Conservation (phyloP, 2,113 vertebrate genomes). For the Aspiorhynchus laticeps region DNA sequence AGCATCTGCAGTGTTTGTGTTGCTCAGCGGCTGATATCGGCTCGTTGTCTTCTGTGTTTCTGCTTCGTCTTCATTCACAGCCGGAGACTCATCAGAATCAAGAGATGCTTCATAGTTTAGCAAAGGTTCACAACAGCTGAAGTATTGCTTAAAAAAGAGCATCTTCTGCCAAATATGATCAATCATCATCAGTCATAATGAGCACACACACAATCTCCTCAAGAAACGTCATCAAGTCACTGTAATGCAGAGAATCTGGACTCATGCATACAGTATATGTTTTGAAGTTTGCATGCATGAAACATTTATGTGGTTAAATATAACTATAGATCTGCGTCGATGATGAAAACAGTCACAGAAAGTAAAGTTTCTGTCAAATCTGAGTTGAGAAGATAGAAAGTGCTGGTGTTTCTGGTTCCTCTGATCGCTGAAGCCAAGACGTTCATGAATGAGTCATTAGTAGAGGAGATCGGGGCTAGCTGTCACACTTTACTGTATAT, state of each 20-base stretch:
- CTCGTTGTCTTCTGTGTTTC: not conserved
- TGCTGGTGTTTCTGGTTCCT: too few species aligned
- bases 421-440: too few species aligned
- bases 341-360: too few species aligned
- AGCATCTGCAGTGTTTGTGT: conserved; percentile 38
- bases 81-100: not conserved
- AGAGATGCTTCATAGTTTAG: not conserved
- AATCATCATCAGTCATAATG: not conserved
- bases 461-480: too few species aligned
- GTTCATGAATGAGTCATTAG: too few species aligned
- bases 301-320: too few species aligned
- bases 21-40: not conserved
- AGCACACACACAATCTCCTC: not conserved
- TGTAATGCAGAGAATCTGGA: not conserved
- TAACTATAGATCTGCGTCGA: too few species aligned
- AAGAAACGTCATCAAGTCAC: not conserved
- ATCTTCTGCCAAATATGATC: not conserved
- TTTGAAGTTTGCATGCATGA: too few species aligned
- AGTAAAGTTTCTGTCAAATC: too few species aligned
- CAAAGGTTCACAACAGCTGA: not conserved
- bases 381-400: too few species aligned
- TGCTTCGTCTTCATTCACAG: not conserved
- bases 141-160: not conserved
- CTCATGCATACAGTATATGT: not conserved
- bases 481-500: too few species aligned